These are phyloP conservation scores for Potorous gilbertii DNA, from an alignment of 2,797 vertebrate species.

Conservation along the genomic window DNA sequence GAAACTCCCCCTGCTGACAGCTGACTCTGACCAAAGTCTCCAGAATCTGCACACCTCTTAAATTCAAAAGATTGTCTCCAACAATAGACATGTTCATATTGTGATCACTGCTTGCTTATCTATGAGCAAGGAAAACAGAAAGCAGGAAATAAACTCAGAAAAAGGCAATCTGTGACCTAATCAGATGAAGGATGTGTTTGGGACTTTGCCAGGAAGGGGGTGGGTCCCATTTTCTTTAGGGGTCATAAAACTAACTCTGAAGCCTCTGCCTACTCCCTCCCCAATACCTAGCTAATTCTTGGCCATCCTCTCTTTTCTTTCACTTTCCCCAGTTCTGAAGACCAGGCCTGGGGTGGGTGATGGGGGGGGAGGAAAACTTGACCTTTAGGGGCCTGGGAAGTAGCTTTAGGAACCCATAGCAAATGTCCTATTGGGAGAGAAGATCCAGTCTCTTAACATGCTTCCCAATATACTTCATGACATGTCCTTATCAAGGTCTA, in stretches of 20 bases:
- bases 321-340: neutral
- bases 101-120: neutral
- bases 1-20: neutral
- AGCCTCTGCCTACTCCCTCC: neutral
- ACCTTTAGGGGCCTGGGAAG: neutral
- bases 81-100: neutral
- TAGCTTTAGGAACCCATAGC: neutral
- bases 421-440: neutral
- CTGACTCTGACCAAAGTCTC: neutral
- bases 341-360: neutral
- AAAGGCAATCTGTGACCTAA: neutral
- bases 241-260: neutral
- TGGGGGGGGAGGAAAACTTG: too few species aligned
- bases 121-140: neutral
- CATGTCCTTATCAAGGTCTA: neutral
- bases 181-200: neutral
- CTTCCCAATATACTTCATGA: neutral
- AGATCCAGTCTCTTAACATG: neutral
- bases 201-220: neutral
- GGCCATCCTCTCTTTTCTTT: neutral
- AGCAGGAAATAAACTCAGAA: neutral
- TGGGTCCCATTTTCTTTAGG: neutral
- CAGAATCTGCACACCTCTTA: neutral
- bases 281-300: neutral
- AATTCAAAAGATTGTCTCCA: neutral